Base-by-base conservation (phyloP, 2,888 invertebrate species). In the Theristus sp. region DNA sequence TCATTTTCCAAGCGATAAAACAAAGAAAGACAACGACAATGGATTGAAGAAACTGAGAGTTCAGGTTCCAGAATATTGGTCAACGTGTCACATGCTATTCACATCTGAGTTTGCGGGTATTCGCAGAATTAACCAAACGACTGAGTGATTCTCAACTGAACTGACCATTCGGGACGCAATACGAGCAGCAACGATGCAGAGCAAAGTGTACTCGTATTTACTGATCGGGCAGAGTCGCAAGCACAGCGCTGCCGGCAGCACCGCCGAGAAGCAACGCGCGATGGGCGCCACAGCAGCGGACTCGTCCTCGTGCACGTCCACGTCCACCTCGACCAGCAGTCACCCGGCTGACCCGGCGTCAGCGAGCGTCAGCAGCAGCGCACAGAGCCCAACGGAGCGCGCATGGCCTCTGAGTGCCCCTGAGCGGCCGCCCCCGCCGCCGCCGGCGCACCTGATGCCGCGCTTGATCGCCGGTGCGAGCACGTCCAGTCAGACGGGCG, bases 161-260 rank as follows among this genome's bases (percentile, higher is more conserved):
- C 17, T 38, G 10, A 38, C 6, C 38, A 17, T 38, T 38, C 6
- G 6, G 6, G 10, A 38, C 10, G 6, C 38, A 38, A 38, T 6
- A 38, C 6, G 17, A 13, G 17, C 10, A 38, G 10, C 10, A 38
- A 17, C 38, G 38, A 61, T 61, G 61, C 61, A 61, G 46, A 38
- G 31, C 47, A 49, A 28, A n/a, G 58, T 61, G 24, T 61, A 61
- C 47, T 57, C 53, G 29, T 61, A 61, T 38, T 30, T 61, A 27
- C 53, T 61, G 58, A 31, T 61, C 28, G 55, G 61, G 6, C 58
- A 61, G 47, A 24, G 58, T 17, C 59, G 13, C n/a, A 57, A 57
- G 26, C 6, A 38, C 38, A 17, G 38, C 6, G 10, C 10, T 17
- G 17, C 10, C 38, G 38, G 38, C 38, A 38, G 38, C 17, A 13